phyloP scores from a whole-genome alignment of 2,888 invertebrate species.

The Nemurella pictetii region DNA sequence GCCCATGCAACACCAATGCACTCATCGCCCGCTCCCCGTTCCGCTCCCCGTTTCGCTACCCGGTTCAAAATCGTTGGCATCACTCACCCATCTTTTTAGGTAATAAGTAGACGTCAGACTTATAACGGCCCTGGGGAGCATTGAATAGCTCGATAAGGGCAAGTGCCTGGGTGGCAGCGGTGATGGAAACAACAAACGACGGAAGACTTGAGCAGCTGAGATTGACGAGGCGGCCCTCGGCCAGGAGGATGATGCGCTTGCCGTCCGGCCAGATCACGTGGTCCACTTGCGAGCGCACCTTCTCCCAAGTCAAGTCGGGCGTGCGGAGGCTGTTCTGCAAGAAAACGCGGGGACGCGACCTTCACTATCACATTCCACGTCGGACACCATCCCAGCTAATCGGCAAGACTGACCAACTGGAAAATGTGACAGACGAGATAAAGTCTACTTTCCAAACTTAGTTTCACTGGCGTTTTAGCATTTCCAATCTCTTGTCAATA shows the following conservation, averaged over 20 bases:
- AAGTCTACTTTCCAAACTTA: too few species aligned
- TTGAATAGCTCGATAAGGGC: constrained; percentile 97
- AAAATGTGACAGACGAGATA: too few species aligned
- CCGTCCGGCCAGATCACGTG: constrained; percentile 99
- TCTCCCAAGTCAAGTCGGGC: constrained; percentile 95
- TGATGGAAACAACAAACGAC: constrained; percentile 97
- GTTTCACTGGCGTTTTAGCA: too few species aligned
- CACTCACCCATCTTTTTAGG: constrained; percentile 95
- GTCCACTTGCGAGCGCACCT: constrained; percentile 96
- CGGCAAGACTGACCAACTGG: too few species aligned
- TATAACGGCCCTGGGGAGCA: constrained; percentile 92
- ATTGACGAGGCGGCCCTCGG: constrained; percentile 95
- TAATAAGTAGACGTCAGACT: constrained; percentile 94
- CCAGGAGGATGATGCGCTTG: constrained; percentile 88
- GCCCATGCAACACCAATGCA: too few species aligned
- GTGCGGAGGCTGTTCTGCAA: constrained; percentile 82
- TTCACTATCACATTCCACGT: too few species aligned
- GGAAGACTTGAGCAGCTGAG: constrained; percentile 95
- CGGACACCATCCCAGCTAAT: too few species aligned
- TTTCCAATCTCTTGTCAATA: too few species aligned
- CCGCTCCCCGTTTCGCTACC: too few species aligned
- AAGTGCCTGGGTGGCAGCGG: constrained; percentile 94
- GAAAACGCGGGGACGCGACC: too few species aligned
- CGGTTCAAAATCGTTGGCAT: not conserved
- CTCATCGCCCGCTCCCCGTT: too few species aligned